A percentile compares a stretch with the other conserved stretches of the same genome.
phyloP scores from a whole-genome alignment of 2,113 vertebrate genomes.

The Cercocebus atys region DNA sequence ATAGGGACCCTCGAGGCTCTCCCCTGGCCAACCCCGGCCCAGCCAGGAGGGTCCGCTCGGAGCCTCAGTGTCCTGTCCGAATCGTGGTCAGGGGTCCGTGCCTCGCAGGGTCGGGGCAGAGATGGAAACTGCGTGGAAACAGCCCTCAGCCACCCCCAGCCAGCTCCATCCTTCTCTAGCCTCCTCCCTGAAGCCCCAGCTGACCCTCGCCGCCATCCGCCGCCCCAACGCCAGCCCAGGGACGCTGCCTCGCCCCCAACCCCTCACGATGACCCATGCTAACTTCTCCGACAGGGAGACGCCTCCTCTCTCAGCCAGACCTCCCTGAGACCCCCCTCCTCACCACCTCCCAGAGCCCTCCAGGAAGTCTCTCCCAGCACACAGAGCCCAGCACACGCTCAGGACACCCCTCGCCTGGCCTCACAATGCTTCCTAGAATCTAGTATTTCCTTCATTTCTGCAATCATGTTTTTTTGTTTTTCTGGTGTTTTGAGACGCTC shows the following conservation, averaged over 20 bases:
- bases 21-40: fast-evolving
- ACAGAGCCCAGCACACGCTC: background rate
- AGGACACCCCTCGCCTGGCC: background rate
- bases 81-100: background rate
- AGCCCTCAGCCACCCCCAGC: background rate
- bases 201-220: background rate
- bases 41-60: background rate
- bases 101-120: background rate
- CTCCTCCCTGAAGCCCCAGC: background rate
- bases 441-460: background rate
- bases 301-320: background rate
- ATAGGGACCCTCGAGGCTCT: background rate
- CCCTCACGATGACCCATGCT: background rate
- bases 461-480: background rate
- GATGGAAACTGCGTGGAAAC: background rate
- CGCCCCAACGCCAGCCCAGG: background rate
- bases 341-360: background rate
- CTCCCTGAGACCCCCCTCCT: no score
- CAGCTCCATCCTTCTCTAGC: background rate
- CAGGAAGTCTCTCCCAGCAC: background rate
- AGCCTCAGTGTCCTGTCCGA: background rate
- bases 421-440: background rate
- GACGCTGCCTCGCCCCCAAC: background rate
- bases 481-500: no score
- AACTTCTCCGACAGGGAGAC: background rate